Percentiles rank a stretch among this genome's conserved stretches.
Conservation (phyloP, 92 coral and sea anemone species). For the Epizoanthus illoricatus region DNA sequence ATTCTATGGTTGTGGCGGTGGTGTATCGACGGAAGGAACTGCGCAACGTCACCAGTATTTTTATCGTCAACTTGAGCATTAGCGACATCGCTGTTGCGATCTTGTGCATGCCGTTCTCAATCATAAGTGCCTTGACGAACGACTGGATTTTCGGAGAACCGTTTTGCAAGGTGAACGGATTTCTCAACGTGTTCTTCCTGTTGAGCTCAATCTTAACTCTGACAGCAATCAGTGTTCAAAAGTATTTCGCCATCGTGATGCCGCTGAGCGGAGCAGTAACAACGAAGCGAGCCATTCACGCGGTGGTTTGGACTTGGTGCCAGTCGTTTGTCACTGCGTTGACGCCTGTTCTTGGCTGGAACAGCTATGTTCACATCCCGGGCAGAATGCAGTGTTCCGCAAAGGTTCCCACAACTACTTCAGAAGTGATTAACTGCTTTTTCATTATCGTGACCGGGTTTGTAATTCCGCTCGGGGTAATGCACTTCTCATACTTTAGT, state of each 20-base stretch:
- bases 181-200: constrained; percentile 60
- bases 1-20: constrained; percentile 56
- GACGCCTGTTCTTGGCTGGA: constrained; percentile 63
- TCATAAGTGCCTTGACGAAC: constrained; percentile 48
- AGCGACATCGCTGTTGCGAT: constrained; percentile 63
- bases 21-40: constrained; percentile 60
- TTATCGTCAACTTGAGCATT: constrained; percentile 58
- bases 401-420: constrained; percentile 44
- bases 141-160: constrained; percentile 51
- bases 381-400: constrained; percentile 67
- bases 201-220: constrained; percentile 59
- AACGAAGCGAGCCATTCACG: constrained; percentile 45
- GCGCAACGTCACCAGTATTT: constrained; percentile 59
- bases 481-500: constrained; percentile 56
- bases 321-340: constrained; percentile 55
- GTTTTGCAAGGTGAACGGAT: constrained; percentile 56
- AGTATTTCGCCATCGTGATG: constrained; percentile 55
- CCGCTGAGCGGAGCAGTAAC: constrained; percentile 45
- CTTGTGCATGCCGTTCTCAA: constrained; percentile 62
- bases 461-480: constrained; percentile 61
- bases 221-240: constrained; percentile 64
- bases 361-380: constrained; percentile 54
- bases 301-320: constrained; percentile 55
- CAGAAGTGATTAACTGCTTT: constrained; percentile 56
- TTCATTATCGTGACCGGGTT: constrained; percentile 64